These are phyloP conservation scores for Ridgeia piscesae DNA, from an alignment of 1,140 invertebrate species.

Conservation along the genomic window DNA sequence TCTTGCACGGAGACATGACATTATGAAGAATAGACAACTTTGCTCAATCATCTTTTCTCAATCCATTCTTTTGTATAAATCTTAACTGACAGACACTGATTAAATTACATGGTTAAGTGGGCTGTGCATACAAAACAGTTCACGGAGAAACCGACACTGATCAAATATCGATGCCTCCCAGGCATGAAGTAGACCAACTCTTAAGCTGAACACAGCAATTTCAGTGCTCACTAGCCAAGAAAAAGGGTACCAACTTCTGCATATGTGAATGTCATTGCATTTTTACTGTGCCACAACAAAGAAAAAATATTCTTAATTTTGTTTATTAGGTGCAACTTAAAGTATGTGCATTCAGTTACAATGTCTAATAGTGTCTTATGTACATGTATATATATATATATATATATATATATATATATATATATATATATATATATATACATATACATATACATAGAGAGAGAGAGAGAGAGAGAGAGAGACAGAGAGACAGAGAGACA, in stretches of 20 bases:
- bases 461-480: too few relatives aligned
- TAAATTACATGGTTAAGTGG: neutral
- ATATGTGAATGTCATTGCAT: neutral
- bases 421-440: too few relatives aligned
- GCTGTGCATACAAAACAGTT: neutral
- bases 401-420: too few relatives aligned
- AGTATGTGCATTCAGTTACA: too few relatives aligned
- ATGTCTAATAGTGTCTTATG: too few relatives aligned
- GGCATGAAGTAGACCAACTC: too few relatives aligned
- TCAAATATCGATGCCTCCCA: neutral
- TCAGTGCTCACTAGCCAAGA: neutral
- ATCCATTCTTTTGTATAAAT: neutral
- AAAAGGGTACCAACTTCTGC: neutral
- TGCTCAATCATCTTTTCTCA: neutral
- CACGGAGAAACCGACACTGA: neutral
- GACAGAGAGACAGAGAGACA: too few relatives aligned
- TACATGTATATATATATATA: too few relatives aligned
- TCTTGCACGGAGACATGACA: neutral
- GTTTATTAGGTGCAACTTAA: too few relatives aligned
- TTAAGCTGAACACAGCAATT: too few relatives aligned
- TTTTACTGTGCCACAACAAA: neutral
- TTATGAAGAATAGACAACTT: neutral
- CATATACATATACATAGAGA: too few relatives aligned
- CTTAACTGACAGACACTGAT: neutral
- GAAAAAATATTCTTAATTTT: too few relatives aligned